Percentiles rank a stretch among this genome's conserved stretches.
Evolutionary conservation across 2,888 invertebrate genomes (phyloP).

Genomic region (Standfussiana lucernea): DNA sequence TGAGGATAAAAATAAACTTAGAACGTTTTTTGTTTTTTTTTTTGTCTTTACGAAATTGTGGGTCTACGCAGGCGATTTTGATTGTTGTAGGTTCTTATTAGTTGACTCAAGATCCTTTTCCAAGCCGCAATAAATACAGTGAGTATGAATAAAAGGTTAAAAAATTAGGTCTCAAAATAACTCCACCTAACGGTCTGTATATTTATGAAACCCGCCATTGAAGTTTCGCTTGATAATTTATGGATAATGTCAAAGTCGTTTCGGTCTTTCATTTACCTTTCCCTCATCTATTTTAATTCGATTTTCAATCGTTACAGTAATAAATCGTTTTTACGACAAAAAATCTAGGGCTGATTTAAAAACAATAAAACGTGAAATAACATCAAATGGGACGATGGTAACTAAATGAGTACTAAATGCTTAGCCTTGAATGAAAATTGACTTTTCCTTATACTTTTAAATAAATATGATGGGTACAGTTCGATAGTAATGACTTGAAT

Average conservation of each 20-base stretch:
- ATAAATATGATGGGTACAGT: conserved; percentile 55
- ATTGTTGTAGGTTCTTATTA: neutral
- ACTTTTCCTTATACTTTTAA: conserved; percentile 58
- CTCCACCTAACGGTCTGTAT: neutral
- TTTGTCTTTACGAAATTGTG: neutral
- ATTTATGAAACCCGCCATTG: neutral
- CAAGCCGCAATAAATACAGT: neutral
- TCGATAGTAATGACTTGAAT: conserved; percentile 52
- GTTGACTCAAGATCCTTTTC: neutral
- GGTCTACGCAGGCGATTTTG: neutral
- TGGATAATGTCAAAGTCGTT: conserved; percentile 16
- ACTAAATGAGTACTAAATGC: conserved; percentile 63
- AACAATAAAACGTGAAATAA: conserved; percentile 61
- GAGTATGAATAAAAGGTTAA: no score
- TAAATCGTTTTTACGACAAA: conserved; percentile 61
- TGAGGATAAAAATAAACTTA: conserved; percentile 26
- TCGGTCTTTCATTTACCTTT: conserved; percentile 29
- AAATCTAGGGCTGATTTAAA: conserved; percentile 61
- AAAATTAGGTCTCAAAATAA: neutral
- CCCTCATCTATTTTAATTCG: conserved; percentile 40
- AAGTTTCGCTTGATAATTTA: conserved; percentile 25
- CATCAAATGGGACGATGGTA: conserved; percentile 51
- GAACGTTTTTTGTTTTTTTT: neutral
- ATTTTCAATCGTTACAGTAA: conserved; percentile 42
- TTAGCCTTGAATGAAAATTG: conserved; percentile 64